phyloP scores from a whole-genome alignment of 2,888 invertebrate species.

The Ferdinandea cuprea region DNA sequence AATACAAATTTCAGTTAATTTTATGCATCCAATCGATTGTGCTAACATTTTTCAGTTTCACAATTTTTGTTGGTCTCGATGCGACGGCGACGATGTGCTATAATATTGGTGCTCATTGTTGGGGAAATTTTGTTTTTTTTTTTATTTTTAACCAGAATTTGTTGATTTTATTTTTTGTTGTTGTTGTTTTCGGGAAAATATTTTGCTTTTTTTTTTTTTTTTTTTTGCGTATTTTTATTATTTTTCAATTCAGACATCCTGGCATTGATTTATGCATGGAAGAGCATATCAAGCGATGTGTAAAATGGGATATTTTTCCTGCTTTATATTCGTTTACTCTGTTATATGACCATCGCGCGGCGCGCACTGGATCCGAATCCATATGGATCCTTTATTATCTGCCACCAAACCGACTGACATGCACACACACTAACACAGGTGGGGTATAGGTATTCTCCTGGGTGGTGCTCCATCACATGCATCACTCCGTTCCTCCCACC shows the following conservation, averaged over 20 bases:
- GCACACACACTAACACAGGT: constrained; percentile 3
- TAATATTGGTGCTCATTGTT: neutral
- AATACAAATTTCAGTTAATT: constrained; percentile 71
- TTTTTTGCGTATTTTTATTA: constrained; percentile 54
- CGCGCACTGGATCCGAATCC: constrained; percentile 32
- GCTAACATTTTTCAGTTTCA: constrained; percentile 67
- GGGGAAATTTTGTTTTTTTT: constrained; percentile 57
- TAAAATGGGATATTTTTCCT: constrained; percentile 79
- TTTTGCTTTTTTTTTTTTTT: constrained; percentile 42
- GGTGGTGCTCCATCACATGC: constrained; percentile 21
- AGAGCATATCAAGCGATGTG: constrained; percentile 80
- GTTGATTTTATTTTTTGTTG: constrained; percentile 30
- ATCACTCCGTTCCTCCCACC: constrained; percentile 7
- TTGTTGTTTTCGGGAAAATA: neutral
- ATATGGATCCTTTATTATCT: constrained; percentile 67
- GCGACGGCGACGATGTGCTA: too few relatives aligned
- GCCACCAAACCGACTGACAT: constrained; percentile 14
- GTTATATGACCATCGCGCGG: constrained; percentile 47
- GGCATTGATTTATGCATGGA: constrained; percentile 81
- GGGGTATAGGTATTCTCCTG: constrained; percentile 1
- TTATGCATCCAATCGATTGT: constrained; percentile 72
- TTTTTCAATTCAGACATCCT: constrained; percentile 71
- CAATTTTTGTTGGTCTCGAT: constrained; percentile 28
- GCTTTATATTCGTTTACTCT: constrained; percentile 75
- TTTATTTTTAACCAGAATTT: constrained; percentile 52